Conservation (phyloP, 1,140 invertebrate genomes). For the Drosophila lini region DNA sequence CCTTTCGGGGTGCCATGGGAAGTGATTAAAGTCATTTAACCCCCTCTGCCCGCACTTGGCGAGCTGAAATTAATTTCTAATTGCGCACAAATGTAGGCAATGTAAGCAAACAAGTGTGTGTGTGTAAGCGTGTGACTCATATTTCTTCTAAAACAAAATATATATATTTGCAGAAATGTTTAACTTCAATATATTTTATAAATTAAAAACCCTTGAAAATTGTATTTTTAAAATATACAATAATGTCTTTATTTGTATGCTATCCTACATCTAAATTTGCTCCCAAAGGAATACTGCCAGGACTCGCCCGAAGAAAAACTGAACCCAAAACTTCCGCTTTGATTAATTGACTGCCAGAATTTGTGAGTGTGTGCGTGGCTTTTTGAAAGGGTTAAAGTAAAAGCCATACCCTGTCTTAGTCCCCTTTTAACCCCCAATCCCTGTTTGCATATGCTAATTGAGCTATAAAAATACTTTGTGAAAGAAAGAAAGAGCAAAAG, state of each 20-base stretch:
- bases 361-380: slow-evolving; percentile 12
- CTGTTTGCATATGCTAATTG: slow-evolving; percentile 75
- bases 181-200: too few relatives aligned
- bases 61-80: slow-evolving; percentile 78
- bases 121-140: slow-evolving; percentile 7
- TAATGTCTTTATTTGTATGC: not conserved
- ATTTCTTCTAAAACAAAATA: not conserved
- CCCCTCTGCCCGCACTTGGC: slow-evolving; percentile 59
- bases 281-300: not conserved
- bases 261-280: not conserved
- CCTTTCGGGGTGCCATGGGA: slow-evolving; percentile 60
- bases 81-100: slow-evolving; percentile 78
- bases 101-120: slow-evolving; percentile 15
- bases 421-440: slow-evolving; percentile 13
- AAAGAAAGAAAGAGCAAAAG: slow-evolving; percentile 3
- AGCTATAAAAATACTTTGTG: slow-evolving; percentile 82
- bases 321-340: slow-evolving; percentile 31
- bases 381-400: slow-evolving; percentile 23
- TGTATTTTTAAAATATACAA: not conserved
- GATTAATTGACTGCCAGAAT: slow-evolving; percentile 59
- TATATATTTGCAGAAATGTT: too few relatives aligned
- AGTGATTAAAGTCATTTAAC: slow-evolving; percentile 83
- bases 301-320: not conserved
- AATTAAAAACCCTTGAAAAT: not conserved
- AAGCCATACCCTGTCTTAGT: not conserved